Conservation (phyloP, 2,888 invertebrate species). For the Lissocephala sabroskyi region DNA sequence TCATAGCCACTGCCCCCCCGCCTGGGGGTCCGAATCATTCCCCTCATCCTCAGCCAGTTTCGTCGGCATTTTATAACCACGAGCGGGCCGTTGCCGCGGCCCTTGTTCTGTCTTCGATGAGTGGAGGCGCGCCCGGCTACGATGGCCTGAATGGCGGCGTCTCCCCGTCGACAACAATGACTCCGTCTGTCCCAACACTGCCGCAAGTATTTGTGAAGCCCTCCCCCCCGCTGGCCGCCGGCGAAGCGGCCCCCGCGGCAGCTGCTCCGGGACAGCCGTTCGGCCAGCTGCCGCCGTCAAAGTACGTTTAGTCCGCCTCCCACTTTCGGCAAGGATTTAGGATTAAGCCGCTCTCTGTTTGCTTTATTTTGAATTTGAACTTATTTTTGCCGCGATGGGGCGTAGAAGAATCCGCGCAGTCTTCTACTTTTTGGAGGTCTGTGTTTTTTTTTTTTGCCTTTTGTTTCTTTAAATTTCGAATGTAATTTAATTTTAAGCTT, state of each 20-base stretch:
- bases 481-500: too few species aligned
- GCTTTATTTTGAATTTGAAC: too few species aligned
- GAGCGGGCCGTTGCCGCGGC: slow-evolving; percentile 67
- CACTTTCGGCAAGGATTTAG: too few species aligned
- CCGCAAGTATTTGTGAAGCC: slow-evolving; percentile 61
- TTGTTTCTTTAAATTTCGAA: too few species aligned
- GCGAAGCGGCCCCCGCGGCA: neutral
- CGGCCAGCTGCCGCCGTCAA: slow-evolving; percentile 43
- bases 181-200: slow-evolving; percentile 33
- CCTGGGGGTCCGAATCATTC: too few species aligned
- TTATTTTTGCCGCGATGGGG: too few species aligned
- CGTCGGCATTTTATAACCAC: slow-evolving; percentile 66
- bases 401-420: too few species aligned
- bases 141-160: slow-evolving; percentile 39
- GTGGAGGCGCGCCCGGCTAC: slow-evolving; percentile 25
- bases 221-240: slow-evolving; percentile 32
- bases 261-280: slow-evolving; percentile 14
- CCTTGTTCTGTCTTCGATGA: slow-evolving; percentile 65
- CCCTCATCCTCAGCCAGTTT: slow-evolving; percentile 31
- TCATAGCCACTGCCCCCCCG: slow-evolving; percentile 51
- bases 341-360: too few species aligned
- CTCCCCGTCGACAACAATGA: slow-evolving; percentile 1
- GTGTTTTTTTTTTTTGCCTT: too few species aligned
- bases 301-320: slow-evolving; percentile 45
- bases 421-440: too few species aligned